A percentile compares a stretch with the other conserved stretches of the same genome.
Evolutionary conservation across 2,113 vertebrate genomes (phyloP).

Genomic region (Telmatochromis brichardi): DNA sequence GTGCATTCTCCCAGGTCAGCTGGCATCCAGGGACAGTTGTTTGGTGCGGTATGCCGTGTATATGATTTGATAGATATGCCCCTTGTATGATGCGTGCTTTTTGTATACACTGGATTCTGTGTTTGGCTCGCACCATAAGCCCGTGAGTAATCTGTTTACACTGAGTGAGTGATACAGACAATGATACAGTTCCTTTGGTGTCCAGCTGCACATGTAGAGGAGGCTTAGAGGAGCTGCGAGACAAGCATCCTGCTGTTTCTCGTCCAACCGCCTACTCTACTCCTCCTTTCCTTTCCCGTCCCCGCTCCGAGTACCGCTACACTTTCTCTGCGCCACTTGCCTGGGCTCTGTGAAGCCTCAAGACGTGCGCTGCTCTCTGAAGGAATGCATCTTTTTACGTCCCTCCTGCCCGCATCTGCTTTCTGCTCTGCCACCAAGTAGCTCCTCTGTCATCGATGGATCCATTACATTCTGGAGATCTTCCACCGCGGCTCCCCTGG

Average conservation of each 20-base stretch:
- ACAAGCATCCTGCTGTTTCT: constrained; percentile 42
- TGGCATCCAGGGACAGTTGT: constrained; percentile 38
- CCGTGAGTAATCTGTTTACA: constrained; percentile 59
- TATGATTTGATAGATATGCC: constrained; percentile 37
- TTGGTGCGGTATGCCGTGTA: background rate
- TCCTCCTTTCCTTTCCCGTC: background rate
- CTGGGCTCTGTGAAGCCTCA: constrained; percentile 32
- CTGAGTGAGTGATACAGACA: constrained; percentile 30
- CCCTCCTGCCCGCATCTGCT: constrained; percentile 14
- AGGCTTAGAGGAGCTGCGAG: background rate
- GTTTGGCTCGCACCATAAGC: constrained; percentile 32
- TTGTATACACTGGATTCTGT: constrained; percentile 50
- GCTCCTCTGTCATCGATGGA: constrained; percentile 11
- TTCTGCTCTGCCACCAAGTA: constrained; percentile 22
- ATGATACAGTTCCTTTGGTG: constrained; percentile 42
- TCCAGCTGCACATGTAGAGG: constrained; percentile 50
- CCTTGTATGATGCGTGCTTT: constrained; percentile 3
- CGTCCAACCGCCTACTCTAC: background rate
- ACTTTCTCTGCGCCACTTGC: background rate
- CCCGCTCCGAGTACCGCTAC: background rate
- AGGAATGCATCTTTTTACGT: constrained; percentile 12
- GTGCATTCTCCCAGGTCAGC: constrained; percentile 3
- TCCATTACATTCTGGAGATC: constrained; percentile 46
- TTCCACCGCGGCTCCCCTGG: constrained; percentile 35
- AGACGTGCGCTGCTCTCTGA: background rate